A percentile compares a stretch with the other conserved stretches of the same genome.
Evolutionary conservation across 1,140 invertebrate genomes (phyloP).

Genomic region (Ceratitis capitata): DNA sequence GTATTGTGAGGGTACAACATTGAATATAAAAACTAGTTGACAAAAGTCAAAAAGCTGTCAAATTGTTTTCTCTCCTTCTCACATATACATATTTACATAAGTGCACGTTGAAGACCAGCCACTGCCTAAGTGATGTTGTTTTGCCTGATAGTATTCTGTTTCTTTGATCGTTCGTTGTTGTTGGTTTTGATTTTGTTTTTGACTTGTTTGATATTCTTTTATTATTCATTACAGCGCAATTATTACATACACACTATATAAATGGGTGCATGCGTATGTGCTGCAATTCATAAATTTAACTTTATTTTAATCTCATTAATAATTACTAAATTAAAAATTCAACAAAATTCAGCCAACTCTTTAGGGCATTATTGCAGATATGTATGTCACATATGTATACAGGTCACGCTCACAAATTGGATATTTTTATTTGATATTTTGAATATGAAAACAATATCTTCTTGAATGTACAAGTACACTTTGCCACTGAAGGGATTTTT

Average conservation of each 20-base stretch:
- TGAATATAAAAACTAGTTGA: background rate
- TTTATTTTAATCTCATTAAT: too few species aligned
- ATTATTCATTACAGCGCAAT: background rate
- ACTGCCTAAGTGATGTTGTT: background rate
- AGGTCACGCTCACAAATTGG: too few species aligned
- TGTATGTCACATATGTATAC: too few species aligned
- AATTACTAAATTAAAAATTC: too few species aligned
- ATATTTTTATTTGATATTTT: too few species aligned
- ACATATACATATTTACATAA: background rate
- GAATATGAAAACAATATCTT: too few species aligned
- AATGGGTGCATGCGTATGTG: background rate
- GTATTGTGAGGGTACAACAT: background rate
- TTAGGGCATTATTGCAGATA: too few species aligned
- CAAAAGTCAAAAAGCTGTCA: conserved; percentile 19
- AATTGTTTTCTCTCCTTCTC: background rate
- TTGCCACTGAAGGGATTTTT: too few species aligned
- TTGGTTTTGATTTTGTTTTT: background rate
- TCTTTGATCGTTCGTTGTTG: background rate
- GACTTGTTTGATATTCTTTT: background rate
- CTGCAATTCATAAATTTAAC: background rate
- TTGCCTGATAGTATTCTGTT: background rate
- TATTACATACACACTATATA: background rate
- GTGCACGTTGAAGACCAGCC: background rate
- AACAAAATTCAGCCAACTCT: too few species aligned
- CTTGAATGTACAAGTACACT: too few species aligned